Conservation (phyloP, 2,113 vertebrate genomes). For the Actinemys pallida region DNA sequence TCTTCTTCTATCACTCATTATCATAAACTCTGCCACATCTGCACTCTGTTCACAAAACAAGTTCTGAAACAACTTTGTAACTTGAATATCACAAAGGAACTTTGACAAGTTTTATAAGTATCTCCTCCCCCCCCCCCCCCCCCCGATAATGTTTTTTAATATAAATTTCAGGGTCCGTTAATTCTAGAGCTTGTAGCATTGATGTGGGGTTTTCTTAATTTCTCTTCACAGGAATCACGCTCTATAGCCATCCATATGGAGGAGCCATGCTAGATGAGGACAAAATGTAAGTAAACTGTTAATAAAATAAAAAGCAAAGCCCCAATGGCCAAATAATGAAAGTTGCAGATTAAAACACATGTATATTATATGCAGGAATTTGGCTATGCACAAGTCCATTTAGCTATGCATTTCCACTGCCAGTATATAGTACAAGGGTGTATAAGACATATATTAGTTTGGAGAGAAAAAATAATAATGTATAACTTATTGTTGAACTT, state of each 20-base stretch:
- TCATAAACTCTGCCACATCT: not conserved
- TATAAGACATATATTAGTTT: not conserved
- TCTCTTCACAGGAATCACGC: conserved; percentile 73
- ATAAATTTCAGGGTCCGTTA: not conserved
- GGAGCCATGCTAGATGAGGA: conserved; percentile 78
- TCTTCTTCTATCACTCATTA: not conserved
- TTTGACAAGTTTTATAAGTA: not conserved
- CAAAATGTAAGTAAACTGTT: conserved; percentile 77
- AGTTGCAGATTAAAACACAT: not conserved
- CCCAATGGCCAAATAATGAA: not conserved
- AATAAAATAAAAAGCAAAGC: not conserved
- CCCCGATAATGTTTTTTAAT: not conserved
- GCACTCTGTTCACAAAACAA: not conserved
- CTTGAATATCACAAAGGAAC: not conserved
- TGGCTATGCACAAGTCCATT: not conserved
- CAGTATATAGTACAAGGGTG: not conserved
- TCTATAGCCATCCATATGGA: conserved; percentile 80
- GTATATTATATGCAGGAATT: not conserved
- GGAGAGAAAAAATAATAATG: not conserved
- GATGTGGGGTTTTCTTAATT: not conserved
- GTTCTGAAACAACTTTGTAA: not conserved
- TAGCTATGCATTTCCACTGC: not conserved
- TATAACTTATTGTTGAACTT: not conserved
- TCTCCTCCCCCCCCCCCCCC: not conserved
- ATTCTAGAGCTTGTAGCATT: not conserved